Evolutionary conservation across 1,140 invertebrate species (phyloP), one percentile per base, ranked within the genome.

Genomic region (Papilio polyxenes): DNA sequence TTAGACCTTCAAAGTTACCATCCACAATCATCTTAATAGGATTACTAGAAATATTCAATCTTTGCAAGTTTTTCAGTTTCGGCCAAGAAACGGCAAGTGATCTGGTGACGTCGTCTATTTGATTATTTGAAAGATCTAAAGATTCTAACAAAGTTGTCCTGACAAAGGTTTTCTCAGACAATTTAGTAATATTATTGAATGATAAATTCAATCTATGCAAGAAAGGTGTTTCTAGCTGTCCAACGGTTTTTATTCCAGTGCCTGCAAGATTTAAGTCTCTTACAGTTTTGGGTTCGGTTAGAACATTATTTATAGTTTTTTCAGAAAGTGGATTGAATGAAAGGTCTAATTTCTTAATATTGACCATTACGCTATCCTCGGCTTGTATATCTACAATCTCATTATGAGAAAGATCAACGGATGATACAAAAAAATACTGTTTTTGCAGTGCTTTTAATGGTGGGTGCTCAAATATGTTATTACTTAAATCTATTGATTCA

Each of bases 231-330:
- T 98, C 98, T 23, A 99, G 89, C 59, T 96, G 95, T 0, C 95
- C 95, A 5, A 98, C 91, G 7, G 93, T 88, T 72, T 93, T 95
- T 8, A 98, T 97, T 13, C 97, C 97, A 3, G 97, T 98, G 62
- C 96, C 96, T 0, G 98, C 97, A 37, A 99, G 92, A 91, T 98
- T 98, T 11, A 99, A 92, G 72, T 96, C 96, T 75, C 98, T 92
- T 0, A 98, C 96, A 0, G 98, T 98, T 95, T 98, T 99, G 0
- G 98, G 98, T 89, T 98, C 98, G 69, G 97, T 97, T 0, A 99
- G 90, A 56, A 99, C 96, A 88, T 97, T 97, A 11, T 92, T 95
- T 5, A 98, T 95, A 0, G 98, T 96, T 83, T 97, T 96, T 78
- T 95, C 91, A 6, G 96, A 96, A 1, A 99, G 91, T 0, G 97